phyloP scores from a whole-genome alignment of 2,113 vertebrate genomes.

The Leptocoma aspasia region DNA sequence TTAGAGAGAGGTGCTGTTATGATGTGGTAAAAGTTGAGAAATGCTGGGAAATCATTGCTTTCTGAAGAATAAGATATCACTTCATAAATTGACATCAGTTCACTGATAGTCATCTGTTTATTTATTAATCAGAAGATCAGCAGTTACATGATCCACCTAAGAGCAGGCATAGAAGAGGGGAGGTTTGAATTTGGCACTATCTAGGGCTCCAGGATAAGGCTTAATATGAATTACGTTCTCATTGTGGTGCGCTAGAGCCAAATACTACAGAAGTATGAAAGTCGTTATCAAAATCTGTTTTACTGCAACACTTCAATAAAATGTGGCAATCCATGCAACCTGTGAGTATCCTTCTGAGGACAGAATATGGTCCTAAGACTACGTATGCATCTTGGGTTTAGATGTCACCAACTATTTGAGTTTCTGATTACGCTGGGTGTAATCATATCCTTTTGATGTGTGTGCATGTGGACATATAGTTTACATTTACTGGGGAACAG shows the following conservation, averaged over 20 bases:
- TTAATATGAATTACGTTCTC: not conserved
- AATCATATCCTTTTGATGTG: not conserved
- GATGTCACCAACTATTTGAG: not conserved
- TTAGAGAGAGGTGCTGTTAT: not conserved
- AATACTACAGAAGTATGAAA: not conserved
- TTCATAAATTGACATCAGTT: not conserved
- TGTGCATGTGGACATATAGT: not conserved
- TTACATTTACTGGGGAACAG: not conserved
- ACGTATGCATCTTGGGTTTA: not conserved
- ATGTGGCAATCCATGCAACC: not conserved
- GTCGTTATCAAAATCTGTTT: not conserved
- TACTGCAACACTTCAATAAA: not conserved
- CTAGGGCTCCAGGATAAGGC: not conserved
- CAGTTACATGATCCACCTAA: not conserved
- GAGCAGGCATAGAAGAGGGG: not conserved
- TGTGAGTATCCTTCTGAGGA: not conserved
- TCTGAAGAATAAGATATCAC: not conserved
- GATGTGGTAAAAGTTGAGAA: not conserved
- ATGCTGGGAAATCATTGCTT: not conserved
- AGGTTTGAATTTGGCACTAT: not conserved
- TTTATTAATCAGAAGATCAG: not conserved
- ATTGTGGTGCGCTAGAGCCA: not conserved
- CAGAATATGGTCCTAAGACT: not conserved
- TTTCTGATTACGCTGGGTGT: slow-evolving; percentile 1
- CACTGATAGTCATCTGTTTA: not conserved